Base-by-base conservation (phyloP, 2,797 vertebrate genomes). In the Tachyglossus aculeatus region DNA sequence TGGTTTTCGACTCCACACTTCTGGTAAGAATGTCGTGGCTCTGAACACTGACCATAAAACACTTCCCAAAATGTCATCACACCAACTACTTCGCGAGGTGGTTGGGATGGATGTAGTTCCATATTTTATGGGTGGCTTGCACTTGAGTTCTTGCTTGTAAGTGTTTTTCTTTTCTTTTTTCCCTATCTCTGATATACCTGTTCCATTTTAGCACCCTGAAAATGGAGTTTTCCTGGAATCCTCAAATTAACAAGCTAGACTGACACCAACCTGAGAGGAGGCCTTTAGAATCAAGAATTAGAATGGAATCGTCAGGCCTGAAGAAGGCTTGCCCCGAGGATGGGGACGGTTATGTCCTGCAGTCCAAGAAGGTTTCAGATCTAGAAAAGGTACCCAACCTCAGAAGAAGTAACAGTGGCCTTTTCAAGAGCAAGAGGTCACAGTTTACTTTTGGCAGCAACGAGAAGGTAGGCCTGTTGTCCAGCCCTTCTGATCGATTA, bases 381-480 rank as follows among this genome's bases (percentile, higher is more conserved):
- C 80, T 90, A 0, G 84, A 83, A 39, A 52, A 80, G 81, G 84
- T 83, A 24, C 83, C 91, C 58, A 88, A 86, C 51, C 80, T 91
- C 54, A 78, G 36, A 54, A 69, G 66, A 39, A 90, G 88, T 78
- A 89, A 74, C 0, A 89, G 89, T 54, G 82, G 72, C 0, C 50
- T 88, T 38, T 68, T 48, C 0, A 92, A 9, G 69, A 78, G 47
- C 61, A 80, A 78, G 58, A n/a, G 78, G 56, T 51, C 63, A 0
- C 87, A 83, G 77, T 78, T 68, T 24, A 44, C 66, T 11, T 2
- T 44, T 0, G 18, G 80, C 62, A 81, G 18, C 80, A 79, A 75
- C 7, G 88, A 93, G 48, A 92, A 93, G 91, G 93, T 85, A 74
- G 75, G 84, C 2, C 29, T n/a, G 16, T 1, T 0, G 15, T 80